Conservation (phyloP, 2,113 vertebrate species). For the Nothobranchius kuhntae region DNA sequence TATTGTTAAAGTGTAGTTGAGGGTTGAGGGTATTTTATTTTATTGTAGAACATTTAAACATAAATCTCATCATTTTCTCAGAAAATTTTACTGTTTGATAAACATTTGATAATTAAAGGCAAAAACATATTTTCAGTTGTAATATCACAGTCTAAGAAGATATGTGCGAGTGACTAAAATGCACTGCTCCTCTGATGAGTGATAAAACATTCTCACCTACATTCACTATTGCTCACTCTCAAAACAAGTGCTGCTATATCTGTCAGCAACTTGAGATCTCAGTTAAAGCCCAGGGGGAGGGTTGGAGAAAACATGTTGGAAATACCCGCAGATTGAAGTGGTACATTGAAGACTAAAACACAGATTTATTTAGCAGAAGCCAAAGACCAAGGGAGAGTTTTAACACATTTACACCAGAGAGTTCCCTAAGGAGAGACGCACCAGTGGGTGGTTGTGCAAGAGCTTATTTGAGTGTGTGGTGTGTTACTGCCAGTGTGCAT, state of each 20-base stretch:
- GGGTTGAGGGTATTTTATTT: too few species aligned
- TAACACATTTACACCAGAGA: slow-evolving; percentile 81
- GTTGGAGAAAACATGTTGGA: slow-evolving; percentile 70
- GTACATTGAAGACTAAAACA: slow-evolving; percentile 79
- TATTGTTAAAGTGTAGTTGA: too few species aligned
- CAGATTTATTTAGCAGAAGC: slow-evolving; percentile 83
- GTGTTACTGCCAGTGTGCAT: slow-evolving; percentile 43
- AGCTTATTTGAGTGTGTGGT: slow-evolving; percentile 70
- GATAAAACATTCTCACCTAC: slow-evolving; percentile 60
- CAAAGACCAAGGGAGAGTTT: slow-evolving; percentile 82
- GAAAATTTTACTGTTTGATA: too few species aligned
- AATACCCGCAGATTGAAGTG: slow-evolving; percentile 79
- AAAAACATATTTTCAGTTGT: slow-evolving; percentile 14
- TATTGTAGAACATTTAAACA: too few species aligned
- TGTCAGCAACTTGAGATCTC: slow-evolving; percentile 73
- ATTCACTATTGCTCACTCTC: slow-evolving; percentile 21
- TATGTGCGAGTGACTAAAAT: not conserved
- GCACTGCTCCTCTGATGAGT: slow-evolving; percentile 20
- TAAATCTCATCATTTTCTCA: too few species aligned
- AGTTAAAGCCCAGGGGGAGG: slow-evolving; percentile 69
- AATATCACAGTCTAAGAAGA: slow-evolving; percentile 12
- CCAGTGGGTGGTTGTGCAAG: slow-evolving; percentile 70
- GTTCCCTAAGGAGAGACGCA: slow-evolving; percentile 72
- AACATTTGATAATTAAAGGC: not conserved
- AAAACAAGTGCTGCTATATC: slow-evolving; percentile 64